Evolutionary conservation across 2,888 invertebrate genomes (phyloP).

Genomic region (Empis stercorea): DNA sequence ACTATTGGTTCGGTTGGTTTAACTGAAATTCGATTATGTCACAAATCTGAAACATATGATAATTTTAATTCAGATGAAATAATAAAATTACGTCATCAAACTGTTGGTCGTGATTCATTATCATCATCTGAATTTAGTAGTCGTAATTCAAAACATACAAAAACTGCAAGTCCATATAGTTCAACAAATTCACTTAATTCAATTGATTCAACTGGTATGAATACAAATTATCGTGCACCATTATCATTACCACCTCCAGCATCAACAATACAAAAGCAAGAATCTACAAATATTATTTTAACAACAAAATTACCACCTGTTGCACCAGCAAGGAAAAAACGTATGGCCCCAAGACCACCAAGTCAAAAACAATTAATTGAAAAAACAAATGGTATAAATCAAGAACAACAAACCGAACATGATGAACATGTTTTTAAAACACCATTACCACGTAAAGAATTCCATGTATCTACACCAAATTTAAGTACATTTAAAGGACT

Average conservation of each 20-base stretch:
- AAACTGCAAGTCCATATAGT: conserved; percentile 36
- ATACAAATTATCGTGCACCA: conserved; percentile 24
- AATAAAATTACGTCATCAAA: conserved; percentile 28
- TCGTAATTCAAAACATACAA: conserved; percentile 32
- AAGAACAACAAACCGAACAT: background rate
- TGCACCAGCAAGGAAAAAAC: conserved; percentile 32
- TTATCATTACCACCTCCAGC: conserved; percentile 20
- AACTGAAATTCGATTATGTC: conserved; percentile 34
- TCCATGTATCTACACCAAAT: conserved; percentile 33
- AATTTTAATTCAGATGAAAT: conserved; percentile 32
- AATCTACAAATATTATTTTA: no score
- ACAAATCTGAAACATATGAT: conserved; percentile 33
- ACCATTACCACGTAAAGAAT: conserved; percentile 23
- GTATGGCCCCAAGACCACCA: conserved; percentile 32
- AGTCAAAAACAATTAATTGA: conserved; percentile 29
- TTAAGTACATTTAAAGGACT: conserved; percentile 14
- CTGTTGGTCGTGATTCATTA: conserved; percentile 29
- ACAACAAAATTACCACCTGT: conserved; percentile 14
- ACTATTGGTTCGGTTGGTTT: conserved; percentile 36
- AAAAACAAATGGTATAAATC: conserved; percentile 11
- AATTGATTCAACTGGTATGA: conserved; percentile 35
- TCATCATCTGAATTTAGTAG: conserved; percentile 35
- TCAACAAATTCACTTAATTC: conserved; percentile 36
- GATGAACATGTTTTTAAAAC: background rate
- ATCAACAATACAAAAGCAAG: conserved; percentile 20